Conservation (phyloP, 2,113 vertebrate species). For the Polypterus bichir region DNA sequence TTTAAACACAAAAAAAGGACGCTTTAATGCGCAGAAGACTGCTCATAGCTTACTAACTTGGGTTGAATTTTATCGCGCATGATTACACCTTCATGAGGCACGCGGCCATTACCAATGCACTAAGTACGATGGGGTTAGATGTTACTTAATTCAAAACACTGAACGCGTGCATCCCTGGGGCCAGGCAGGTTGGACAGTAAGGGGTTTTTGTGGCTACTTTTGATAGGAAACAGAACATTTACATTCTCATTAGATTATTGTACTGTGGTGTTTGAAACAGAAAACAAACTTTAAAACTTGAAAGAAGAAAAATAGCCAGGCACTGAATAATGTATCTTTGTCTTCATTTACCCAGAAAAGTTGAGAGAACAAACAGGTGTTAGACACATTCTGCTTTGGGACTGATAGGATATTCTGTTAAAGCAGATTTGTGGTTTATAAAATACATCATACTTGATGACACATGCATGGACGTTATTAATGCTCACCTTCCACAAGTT, state of each 20-base stretch:
- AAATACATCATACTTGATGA: too few species aligned
- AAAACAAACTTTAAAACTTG: too few species aligned
- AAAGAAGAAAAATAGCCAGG: too few species aligned
- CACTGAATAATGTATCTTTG: too few species aligned
- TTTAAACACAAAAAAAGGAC: constrained; percentile 90
- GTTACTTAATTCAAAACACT: constrained; percentile 41
- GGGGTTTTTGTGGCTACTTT: neutral
- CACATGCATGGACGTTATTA: too few species aligned
- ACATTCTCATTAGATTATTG: constrained; percentile 15
- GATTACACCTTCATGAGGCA: constrained; percentile 73
- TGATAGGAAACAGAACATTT: constrained; percentile 3
- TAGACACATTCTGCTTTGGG: too few species aligned
- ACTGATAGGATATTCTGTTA: too few species aligned
- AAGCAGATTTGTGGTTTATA: too few species aligned
- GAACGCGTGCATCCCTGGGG: constrained; percentile 19
- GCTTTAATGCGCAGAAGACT: constrained; percentile 89
- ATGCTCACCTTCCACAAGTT: too few species aligned
- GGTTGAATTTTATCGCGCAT: constrained; percentile 70
- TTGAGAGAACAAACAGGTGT: too few species aligned
- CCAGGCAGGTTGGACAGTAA: too few species aligned
- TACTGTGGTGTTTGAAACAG: constrained; percentile 2
- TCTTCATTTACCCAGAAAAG: too few species aligned
- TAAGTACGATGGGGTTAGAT: constrained; percentile 66
- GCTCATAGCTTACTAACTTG: constrained; percentile 85
- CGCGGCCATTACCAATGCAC: constrained; percentile 54